These are phyloP conservation scores for Hyposmocoma kahamanoa DNA, from an alignment of 1,140 invertebrate genomes.

Conservation along the genomic window DNA sequence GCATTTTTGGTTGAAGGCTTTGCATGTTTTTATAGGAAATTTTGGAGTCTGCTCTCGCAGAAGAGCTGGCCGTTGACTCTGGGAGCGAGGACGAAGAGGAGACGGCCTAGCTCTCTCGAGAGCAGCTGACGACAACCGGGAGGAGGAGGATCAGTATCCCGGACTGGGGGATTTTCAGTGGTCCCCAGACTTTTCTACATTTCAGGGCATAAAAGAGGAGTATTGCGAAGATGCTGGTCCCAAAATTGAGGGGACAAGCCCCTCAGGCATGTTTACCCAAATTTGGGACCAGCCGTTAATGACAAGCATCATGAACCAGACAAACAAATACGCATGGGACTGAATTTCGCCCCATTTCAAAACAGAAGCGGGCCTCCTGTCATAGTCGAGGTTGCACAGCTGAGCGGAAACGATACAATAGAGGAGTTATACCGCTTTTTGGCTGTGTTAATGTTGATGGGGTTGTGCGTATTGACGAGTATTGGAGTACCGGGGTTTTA, in stretches of 20 bases:
- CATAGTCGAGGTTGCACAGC: conserved; percentile 6
- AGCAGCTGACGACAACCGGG: no score
- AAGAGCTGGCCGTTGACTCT: no score
- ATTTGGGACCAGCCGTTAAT: conserved; percentile 14
- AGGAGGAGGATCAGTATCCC: no score
- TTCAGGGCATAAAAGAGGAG: neutral
- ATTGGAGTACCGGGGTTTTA: conserved; percentile 15
- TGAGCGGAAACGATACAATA: conserved; percentile 18
- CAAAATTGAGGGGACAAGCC: neutral
- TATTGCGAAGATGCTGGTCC: neutral
- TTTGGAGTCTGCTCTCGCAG: no score
- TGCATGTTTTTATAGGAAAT: no score
- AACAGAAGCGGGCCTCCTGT: neutral
- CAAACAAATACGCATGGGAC: conserved; percentile 24
- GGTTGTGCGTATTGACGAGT: conserved; percentile 16
- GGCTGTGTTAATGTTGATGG: conserved; percentile 22
- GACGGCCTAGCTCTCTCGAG: no score
- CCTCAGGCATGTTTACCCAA: neutral
- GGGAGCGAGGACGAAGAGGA: no score
- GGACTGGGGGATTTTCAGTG: no score
- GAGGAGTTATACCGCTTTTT: conserved; percentile 22
- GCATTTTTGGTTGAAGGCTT: no score
- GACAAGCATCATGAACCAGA: conserved; percentile 14
- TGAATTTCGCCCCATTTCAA: conserved; percentile 11
- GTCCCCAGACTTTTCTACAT: neutral